Base-by-base conservation (phyloP, 2,888 invertebrate genomes). In the Resseliella maxima region DNA sequence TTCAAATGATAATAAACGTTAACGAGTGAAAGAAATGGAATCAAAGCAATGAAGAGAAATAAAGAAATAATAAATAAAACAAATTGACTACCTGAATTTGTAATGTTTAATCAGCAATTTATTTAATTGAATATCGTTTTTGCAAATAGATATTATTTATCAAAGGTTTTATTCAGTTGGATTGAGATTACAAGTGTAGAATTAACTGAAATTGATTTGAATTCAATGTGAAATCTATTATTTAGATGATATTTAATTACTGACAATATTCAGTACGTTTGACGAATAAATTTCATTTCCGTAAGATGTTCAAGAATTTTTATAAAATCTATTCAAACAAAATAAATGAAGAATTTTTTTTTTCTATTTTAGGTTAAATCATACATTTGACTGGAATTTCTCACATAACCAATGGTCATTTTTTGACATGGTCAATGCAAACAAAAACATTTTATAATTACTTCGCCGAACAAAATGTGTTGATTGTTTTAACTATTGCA, bases 101-200 rank as follows among this genome's bases (percentile, higher is more conserved):
- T 24, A 27, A 15, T 72, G 31, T 0, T 35, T 31, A 72, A 72
- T 72, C 72, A 31, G 27, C 31, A 72, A 72, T 72, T 72, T 72
- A 72, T 72, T 35, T 31, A 59, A 72, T 72, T 72, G 72, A 72
- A 35, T 15, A 72, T 24, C 59, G 24, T 24, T 59, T 59, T 59
- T n/a, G n/a, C n/a, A n/a, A 1, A n/a, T 0, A 72, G 72, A 72
- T 59, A 59, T 27, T 8, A 72, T 72, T 72, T 31, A 72, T 5
- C 35, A 72, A 15, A 2, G 72, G 31, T 15, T 8, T 18, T 50
- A 50, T 50, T 18, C 8, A 50, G 46, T 18, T 50, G 46, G 18
- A 50, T 50, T 50, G 46, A 41, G 41, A 41, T 41, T 18, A 15
- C 46, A 50, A 50, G 18, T 18, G 18, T 50, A 18, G 24, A 59